Conservation (phyloP, 2,888 invertebrate species). For the Trissonchulus latispiculum region DNA sequence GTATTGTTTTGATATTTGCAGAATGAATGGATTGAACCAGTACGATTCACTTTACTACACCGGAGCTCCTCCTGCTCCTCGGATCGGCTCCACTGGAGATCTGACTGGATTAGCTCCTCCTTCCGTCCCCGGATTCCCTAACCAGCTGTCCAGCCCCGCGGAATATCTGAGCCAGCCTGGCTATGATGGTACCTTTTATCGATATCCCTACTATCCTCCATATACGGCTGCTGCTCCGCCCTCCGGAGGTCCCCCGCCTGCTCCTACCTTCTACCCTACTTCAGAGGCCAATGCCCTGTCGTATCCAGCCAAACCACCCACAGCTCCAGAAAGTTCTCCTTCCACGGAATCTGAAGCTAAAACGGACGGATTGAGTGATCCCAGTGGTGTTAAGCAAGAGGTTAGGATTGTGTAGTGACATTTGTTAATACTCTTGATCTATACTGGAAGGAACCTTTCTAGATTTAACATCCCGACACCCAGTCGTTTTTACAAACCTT, state of each 20-base stretch:
- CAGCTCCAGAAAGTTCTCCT: background rate
- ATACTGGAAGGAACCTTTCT: no score
- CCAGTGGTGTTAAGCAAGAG: background rate
- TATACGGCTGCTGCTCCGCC: constrained; percentile 13
- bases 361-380: background rate
- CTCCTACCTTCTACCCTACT: constrained; percentile 21
- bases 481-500: no score
- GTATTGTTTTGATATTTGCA: no score
- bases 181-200: constrained; percentile 29
- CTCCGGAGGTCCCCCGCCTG: no score
- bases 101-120: background rate
- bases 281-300: background rate
- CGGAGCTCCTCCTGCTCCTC: background rate
- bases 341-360: background rate
- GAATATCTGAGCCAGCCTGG: constrained; percentile 26
- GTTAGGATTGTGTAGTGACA: background rate
- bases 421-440: background rate
- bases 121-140: background rate
- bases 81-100: background rate
- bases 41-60: background rate
- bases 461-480: no score
- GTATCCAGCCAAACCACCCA: background rate
- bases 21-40: background rate
- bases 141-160: background rate
- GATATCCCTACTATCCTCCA: constrained; percentile 20